phyloP scores from a whole-genome alignment of 2,113 vertebrate genomes.

The Nothobranchius furzeri region DNA sequence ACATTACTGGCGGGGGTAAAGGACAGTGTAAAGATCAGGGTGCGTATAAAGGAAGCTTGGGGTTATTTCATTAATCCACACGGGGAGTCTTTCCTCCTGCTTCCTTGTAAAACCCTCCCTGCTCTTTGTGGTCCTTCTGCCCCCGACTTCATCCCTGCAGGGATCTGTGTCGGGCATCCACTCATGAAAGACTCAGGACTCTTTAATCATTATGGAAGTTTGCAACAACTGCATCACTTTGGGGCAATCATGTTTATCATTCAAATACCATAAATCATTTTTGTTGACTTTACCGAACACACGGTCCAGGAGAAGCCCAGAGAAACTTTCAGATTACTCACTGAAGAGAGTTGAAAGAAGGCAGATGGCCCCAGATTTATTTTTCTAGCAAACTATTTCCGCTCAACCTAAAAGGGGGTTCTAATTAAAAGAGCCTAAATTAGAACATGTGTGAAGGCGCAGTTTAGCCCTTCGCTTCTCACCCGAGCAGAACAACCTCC shows the following conservation, averaged over 20 bases:
- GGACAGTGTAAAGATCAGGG: constrained; percentile 46
- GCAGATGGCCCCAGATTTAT: constrained; percentile 73
- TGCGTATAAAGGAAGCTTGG: constrained; percentile 55
- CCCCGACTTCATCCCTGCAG: constrained; percentile 62
- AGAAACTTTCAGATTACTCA: constrained; percentile 53
- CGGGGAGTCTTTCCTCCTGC: constrained; percentile 70
- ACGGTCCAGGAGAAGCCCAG: constrained; percentile 32
- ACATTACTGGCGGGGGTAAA: neutral
- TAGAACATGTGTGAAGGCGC: constrained; percentile 75
- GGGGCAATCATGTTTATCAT: constrained; percentile 32
- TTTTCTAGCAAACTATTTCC: constrained; percentile 74
- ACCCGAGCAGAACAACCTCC: constrained; percentile 54
- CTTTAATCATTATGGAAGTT: constrained; percentile 20
- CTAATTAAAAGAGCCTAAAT: constrained; percentile 72
- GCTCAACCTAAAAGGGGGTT: constrained; percentile 56
- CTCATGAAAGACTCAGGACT: constrained; percentile 23
- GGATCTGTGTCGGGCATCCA: constrained; percentile 57
- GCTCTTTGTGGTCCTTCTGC: constrained; percentile 64
- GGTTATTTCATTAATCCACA: constrained; percentile 80
- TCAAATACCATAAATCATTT: constrained; percentile 52
- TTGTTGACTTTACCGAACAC: constrained; percentile 56
- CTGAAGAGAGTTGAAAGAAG: constrained; percentile 65
- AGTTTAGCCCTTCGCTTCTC: constrained; percentile 62
- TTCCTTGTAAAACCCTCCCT: constrained; percentile 58
- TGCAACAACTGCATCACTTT: constrained; percentile 24